These are phyloP conservation scores for Peromyscus attwateri DNA, from an alignment of 2,797 vertebrate species.

Conservation along the genomic window DNA sequence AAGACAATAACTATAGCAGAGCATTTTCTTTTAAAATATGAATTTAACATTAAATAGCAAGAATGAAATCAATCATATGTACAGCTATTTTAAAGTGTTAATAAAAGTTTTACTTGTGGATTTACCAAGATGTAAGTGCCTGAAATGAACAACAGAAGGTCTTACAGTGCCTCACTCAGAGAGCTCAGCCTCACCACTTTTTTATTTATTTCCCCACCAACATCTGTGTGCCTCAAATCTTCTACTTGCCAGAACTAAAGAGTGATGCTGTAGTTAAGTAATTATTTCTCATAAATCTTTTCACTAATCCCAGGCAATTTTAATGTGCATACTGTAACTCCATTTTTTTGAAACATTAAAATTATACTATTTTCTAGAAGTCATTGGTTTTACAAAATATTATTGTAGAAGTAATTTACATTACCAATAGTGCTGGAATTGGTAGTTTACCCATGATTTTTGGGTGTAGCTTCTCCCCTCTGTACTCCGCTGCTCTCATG, in stretches of 20 bases:
- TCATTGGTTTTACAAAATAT: neutral
- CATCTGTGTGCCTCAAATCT: neutral
- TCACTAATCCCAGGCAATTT: neutral
- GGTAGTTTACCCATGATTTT: fast-evolving
- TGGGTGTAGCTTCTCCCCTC: neutral
- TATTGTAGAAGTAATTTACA: neutral
- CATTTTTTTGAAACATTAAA: neutral
- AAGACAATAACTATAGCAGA: neutral
- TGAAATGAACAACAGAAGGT: neutral
- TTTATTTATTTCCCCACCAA: neutral
- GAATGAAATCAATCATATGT: neutral
- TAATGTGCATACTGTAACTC: neutral
- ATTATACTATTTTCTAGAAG: neutral
- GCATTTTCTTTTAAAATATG: neutral
- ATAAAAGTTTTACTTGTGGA: neutral
- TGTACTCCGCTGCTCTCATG: neutral
- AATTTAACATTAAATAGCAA: slow-evolving; percentile 7
- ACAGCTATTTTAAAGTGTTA: neutral
- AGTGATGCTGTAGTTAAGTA: neutral
- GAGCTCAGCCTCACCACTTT: neutral
- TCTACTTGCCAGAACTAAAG: neutral
- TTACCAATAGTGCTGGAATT: neutral
- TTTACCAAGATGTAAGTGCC: neutral
- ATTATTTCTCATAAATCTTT: neutral
- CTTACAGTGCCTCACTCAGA: neutral